Base-by-base conservation (phyloP, 2,888 invertebrate genomes). In the Phrixothrix hirtus region DNA sequence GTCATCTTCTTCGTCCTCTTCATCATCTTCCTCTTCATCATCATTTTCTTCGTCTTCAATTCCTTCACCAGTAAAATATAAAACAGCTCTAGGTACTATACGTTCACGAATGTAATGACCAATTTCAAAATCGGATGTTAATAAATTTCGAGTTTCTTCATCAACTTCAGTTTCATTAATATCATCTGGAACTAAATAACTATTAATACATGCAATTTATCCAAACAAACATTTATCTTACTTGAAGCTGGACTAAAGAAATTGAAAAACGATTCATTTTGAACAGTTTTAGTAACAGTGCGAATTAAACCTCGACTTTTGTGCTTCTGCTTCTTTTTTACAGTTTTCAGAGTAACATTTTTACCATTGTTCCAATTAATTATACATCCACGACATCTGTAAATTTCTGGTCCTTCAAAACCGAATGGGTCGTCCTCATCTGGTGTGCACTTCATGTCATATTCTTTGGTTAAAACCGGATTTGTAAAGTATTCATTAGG, bases 231-330 rank as follows among this genome's bases (percentile, higher is more conserved):
- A 30, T 46, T 11, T 13, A 29, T 46, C 49, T 41, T 44, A 55
- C 54, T 64, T 29, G 75, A 79, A 26, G 97, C 97, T 34, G 97
- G 97, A 63, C 83, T 86, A 79, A 99, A 99, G 83, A 99, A 99
- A 79, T 98, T 98, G 81, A 99, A 99, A 83, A 99, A 99, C 0
- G 97, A 98, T 77, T 98, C 97, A 48, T 92, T 94, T 71, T 93
- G 92, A 61, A 98, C 92, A 43, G 91, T 90, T 80, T 95, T 96
- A 38, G 92, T 92, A 60, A 98, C 88, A n/a, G 93, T 94, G 68
- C 96, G 86, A 53, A 93, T 89, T 0, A 92, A 88, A 39, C 95
- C 95, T 58, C 92, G 86, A 31, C 92, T 92, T 85, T 97, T 97
- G 77, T 98, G 97, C 77, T 98, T 99, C 79, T 99, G 98, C 78